These are phyloP conservation scores for Bubo bubo DNA, from an alignment of 2,113 vertebrate genomes.

Conservation along the genomic window DNA sequence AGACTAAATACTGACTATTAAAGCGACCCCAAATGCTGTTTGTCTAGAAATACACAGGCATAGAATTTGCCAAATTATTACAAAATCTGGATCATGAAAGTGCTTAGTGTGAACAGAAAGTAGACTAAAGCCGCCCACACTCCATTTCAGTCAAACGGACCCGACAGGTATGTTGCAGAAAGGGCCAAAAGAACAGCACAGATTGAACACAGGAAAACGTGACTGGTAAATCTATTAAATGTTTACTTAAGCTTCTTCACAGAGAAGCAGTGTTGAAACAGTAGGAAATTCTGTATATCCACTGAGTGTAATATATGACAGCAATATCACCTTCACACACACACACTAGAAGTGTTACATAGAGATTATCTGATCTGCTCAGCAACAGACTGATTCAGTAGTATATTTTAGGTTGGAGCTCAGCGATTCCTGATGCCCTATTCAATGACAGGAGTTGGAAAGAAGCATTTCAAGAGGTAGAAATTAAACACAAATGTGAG, in stretches of 20 bases:
- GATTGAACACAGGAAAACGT: not conserved
- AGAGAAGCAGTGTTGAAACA: not conserved
- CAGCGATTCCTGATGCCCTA: not conserved
- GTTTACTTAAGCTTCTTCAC: not conserved
- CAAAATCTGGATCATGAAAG: not conserved
- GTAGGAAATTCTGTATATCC: not conserved
- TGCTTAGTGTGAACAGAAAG: not conserved
- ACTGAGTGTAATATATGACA: not conserved
- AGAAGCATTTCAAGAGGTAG: not conserved
- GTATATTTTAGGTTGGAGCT: not conserved
- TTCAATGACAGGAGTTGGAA: not conserved
- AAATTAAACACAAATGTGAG: not conserved
- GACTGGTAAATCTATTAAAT: not conserved
- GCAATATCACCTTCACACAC: not conserved
- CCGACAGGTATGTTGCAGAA: not conserved
- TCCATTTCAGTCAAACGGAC: not conserved
- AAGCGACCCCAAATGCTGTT: not conserved
- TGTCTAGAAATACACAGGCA: not conserved
- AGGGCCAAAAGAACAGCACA: not conserved
- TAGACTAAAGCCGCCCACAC: fast-evolving
- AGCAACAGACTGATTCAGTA: not conserved
- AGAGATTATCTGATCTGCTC: not conserved
- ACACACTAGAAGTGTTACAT: too few species aligned
- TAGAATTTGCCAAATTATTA: not conserved
- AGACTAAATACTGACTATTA: not conserved